Conservation (phyloP, 2,113 vertebrate species). For the Gyps fulvus region DNA sequence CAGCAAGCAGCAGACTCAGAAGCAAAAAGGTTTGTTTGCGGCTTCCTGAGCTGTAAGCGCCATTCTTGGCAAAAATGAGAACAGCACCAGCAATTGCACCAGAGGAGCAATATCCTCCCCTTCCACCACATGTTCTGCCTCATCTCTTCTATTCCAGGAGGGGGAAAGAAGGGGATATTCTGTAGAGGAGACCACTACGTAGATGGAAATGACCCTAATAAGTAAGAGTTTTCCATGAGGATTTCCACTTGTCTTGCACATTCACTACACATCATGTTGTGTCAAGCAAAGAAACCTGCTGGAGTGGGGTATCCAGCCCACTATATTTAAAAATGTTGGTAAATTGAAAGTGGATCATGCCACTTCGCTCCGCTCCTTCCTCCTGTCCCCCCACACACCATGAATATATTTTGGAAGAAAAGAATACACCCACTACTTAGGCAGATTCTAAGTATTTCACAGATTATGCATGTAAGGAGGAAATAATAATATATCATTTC, state of each 20-base stretch:
- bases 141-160: background rate
- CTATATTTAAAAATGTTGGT: background rate
- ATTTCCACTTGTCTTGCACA: background rate
- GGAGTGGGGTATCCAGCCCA: background rate
- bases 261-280: background rate
- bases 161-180: background rate
- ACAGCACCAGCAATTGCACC: background rate
- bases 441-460: background rate
- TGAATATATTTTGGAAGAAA: background rate
- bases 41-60: background rate
- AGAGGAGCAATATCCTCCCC: background rate
- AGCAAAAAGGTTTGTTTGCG: background rate
- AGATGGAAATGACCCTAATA: background rate
- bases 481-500: background rate
- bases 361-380: background rate
- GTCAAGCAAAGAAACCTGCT: background rate
- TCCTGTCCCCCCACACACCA: background rate
- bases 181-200: rapidly evolving
- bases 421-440: background rate
- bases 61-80: background rate
- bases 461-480: background rate
- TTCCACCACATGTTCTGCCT: background rate
- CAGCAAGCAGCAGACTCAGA: background rate
- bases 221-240: background rate
- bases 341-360: background rate